Percentiles rank a stretch among this genome's conserved stretches.
Conservation (phyloP, 2,888 invertebrate species). For the Lypha dubia region DNA sequence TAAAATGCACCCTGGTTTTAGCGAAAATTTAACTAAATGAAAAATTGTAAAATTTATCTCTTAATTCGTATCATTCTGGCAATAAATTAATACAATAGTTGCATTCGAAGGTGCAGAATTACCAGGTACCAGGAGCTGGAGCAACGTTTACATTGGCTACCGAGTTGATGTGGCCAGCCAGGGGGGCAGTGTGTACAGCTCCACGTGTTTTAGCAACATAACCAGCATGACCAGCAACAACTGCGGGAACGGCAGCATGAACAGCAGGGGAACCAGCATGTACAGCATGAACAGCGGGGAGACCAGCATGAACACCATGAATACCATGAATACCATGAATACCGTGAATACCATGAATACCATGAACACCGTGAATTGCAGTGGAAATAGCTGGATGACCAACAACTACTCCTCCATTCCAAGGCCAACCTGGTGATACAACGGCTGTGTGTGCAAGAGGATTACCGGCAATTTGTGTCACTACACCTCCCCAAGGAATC, state of each 20-base stretch:
- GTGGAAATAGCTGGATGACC: slow-evolving; percentile 51
- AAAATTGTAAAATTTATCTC: slow-evolving; percentile 2
- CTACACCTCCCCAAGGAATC: slow-evolving; percentile 76
- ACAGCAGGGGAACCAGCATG: slow-evolving; percentile 18
- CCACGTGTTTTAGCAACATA: slow-evolving; percentile 66
- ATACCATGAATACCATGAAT: slow-evolving; percentile 46
- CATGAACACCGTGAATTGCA: slow-evolving; percentile 50
- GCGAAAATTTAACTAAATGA: slow-evolving; percentile 12
- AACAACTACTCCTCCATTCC: slow-evolving; percentile 37
- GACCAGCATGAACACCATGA: slow-evolving; percentile 20
- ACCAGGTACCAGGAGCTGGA: slow-evolving; percentile 71
- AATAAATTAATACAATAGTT: not conserved
- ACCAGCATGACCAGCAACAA: slow-evolving; percentile 50
- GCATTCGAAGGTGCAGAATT: not conserved
- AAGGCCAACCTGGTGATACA: slow-evolving; percentile 63
- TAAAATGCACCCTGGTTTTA: slow-evolving; percentile 40
- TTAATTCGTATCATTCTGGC: slow-evolving; percentile 24
- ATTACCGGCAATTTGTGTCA: slow-evolving; percentile 72
- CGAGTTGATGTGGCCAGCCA: slow-evolving; percentile 62
- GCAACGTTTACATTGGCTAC: slow-evolving; percentile 70
- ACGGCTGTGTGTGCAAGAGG: slow-evolving; percentile 79
- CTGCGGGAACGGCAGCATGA: slow-evolving; percentile 39
- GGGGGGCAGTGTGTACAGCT: slow-evolving; percentile 64
- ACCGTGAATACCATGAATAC: slow-evolving; percentile 24
- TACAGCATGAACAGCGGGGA: slow-evolving; percentile 24